These are phyloP conservation scores for Ictalurus punctatus DNA, from an alignment of 2,113 vertebrate genomes.

Conservation along the genomic window DNA sequence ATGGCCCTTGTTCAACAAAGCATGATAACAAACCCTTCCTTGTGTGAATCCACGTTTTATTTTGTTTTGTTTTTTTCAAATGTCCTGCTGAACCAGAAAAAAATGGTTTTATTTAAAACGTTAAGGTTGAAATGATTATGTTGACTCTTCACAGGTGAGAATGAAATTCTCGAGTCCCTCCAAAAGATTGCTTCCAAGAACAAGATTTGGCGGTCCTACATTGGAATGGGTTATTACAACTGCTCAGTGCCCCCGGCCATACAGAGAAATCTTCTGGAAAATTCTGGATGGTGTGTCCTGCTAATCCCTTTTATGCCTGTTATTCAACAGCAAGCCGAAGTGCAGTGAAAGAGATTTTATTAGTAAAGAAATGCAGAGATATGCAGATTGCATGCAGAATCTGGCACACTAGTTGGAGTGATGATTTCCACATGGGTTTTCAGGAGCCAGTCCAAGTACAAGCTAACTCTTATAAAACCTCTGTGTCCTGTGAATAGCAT, in stretches of 20 bases:
- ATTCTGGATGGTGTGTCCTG: constrained; percentile 91
- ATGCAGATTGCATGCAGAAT: not conserved
- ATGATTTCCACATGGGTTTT: not conserved
- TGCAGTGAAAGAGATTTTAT: not conserved
- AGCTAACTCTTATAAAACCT: not conserved
- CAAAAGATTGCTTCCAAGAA: constrained; percentile 88
- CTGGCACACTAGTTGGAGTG: not conserved
- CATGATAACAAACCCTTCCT: not conserved
- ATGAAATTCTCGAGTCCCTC: constrained; percentile 86
- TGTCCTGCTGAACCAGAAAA: not conserved
- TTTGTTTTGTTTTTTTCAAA: too few species aligned
- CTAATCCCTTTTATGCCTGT: not conserved
- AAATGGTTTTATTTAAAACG: not conserved
- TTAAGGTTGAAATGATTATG: not conserved
- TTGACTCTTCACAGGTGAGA: constrained; percentile 81
- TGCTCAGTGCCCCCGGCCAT: constrained; percentile 90
- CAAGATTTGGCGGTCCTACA: constrained; percentile 94
- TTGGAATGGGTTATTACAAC: constrained; percentile 98
- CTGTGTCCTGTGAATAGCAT: not conserved
- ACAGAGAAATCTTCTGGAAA: constrained; percentile 90
- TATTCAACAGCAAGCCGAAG: not conserved
- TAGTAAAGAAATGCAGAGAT: not conserved
- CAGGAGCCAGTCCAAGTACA: not conserved
- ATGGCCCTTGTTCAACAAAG: not conserved
- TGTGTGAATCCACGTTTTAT: not conserved